phyloP scores from a whole-genome alignment of 2,113 vertebrate species.

The Chauna torquata region DNA sequence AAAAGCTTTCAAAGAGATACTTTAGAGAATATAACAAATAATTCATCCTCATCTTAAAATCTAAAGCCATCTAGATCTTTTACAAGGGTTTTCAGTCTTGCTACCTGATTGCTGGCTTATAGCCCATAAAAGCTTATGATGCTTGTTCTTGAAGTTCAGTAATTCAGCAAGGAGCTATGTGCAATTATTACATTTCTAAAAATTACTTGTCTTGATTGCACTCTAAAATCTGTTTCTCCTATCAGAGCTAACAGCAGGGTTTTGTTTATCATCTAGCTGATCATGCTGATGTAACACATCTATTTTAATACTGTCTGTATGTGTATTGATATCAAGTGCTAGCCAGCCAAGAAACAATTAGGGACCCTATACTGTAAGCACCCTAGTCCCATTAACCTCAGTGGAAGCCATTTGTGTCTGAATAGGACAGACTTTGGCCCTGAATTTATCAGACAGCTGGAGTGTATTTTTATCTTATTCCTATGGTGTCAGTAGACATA shows the following conservation, averaged over 20 bases:
- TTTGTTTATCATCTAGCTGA: constrained; percentile 29
- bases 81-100: not conserved
- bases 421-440: not conserved
- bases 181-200: not conserved
- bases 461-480: constrained; percentile 42
- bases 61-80: not conserved
- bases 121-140: not conserved
- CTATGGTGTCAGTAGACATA: constrained; percentile 37
- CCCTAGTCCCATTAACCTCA: constrained; percentile 20
- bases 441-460: constrained; percentile 29
- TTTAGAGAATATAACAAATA: not conserved
- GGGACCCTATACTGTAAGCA: not conserved
- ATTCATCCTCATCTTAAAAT: not conserved
- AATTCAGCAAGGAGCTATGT: not conserved
- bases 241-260: not conserved
- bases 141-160: not conserved
- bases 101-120: constrained; percentile 4
- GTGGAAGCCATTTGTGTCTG: not conserved
- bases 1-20: not conserved
- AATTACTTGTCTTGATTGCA: not conserved
- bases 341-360: constrained; percentile 37
- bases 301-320: not conserved
- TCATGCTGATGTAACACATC: constrained; percentile 41
- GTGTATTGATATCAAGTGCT: not conserved
- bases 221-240: not conserved